phyloP scores from a whole-genome alignment of 2,797 vertebrate species.

The Enteromius fasciolatus region DNA sequence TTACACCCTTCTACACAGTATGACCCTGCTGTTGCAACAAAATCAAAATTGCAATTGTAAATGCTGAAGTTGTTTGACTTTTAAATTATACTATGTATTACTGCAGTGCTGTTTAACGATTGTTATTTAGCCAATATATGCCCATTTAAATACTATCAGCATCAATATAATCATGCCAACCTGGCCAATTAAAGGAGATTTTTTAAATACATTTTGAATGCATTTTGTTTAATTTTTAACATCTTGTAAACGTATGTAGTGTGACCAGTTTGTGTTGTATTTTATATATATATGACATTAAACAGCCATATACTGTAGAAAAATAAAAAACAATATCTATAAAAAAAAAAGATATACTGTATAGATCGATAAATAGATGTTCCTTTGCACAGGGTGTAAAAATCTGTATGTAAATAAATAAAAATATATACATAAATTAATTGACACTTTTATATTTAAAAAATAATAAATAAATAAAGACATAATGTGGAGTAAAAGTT shows the following conservation, averaged over 20 bases:
- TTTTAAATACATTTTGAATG: background rate
- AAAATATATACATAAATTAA: too few relatives aligned
- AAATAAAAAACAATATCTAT: background rate
- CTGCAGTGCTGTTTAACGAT: background rate
- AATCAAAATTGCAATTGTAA: background rate
- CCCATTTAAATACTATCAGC: background rate
- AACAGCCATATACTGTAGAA: background rate
- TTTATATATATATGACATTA: background rate
- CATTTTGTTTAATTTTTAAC: background rate
- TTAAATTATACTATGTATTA: background rate
- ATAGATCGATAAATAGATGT: too few relatives aligned
- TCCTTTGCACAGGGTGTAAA: too few relatives aligned
- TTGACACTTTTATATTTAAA: too few relatives aligned
- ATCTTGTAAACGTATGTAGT: too few relatives aligned
- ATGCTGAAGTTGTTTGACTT: background rate
- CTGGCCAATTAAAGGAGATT: background rate
- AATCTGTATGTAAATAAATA: too few relatives aligned
- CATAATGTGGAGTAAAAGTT: too few relatives aligned
- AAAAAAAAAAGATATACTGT: background rate
- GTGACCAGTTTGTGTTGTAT: background rate
- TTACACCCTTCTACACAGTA: background rate
- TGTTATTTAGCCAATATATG: background rate
- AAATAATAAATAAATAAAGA: too few relatives aligned
- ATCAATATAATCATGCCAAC: background rate
- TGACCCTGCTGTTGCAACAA: constrained; percentile 19